Evolutionary conservation across 2,113 vertebrate genomes (phyloP).

Genomic region (Ramphastos sulfuratus): DNA sequence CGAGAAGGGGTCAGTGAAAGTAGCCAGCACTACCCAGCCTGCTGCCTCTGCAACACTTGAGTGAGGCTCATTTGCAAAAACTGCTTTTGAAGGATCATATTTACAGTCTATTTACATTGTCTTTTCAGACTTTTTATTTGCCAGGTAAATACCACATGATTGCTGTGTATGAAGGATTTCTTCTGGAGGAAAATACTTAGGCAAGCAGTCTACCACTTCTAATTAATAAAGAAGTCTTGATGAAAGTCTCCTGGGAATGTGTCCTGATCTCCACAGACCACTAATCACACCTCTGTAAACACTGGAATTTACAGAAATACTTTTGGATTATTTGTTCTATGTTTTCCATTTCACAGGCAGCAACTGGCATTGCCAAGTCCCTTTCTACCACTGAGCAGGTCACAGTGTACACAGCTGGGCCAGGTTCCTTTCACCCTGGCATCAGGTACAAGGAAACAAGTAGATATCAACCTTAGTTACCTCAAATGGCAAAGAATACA

Average conservation of each 20-base stretch:
- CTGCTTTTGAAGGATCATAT: background rate
- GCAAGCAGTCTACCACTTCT: background rate
- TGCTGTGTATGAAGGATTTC: background rate
- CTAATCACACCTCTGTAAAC: background rate
- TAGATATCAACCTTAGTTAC: background rate
- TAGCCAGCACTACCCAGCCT: background rate
- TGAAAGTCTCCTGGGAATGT: background rate
- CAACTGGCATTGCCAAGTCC: background rate
- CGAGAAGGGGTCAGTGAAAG: background rate
- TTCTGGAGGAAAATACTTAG: background rate
- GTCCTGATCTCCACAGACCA: background rate
- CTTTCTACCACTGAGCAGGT: background rate
- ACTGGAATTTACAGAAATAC: background rate
- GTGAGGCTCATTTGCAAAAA: background rate
- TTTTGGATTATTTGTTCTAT: background rate
- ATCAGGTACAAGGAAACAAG: background rate
- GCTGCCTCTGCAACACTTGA: background rate
- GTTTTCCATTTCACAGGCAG: background rate
- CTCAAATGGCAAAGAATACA: rapidly evolving
- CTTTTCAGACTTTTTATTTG: background rate
- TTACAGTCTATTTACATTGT: background rate
- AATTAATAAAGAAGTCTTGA: background rate
- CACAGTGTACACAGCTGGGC: background rate
- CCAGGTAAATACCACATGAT: background rate
- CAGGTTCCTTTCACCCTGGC: background rate